A percentile compares a stretch with the other conserved stretches of the same genome.
These are phyloP conservation scores for Simalia tracyae DNA, from an alignment of 2,797 vertebrate species.

Conservation along the genomic window DNA sequence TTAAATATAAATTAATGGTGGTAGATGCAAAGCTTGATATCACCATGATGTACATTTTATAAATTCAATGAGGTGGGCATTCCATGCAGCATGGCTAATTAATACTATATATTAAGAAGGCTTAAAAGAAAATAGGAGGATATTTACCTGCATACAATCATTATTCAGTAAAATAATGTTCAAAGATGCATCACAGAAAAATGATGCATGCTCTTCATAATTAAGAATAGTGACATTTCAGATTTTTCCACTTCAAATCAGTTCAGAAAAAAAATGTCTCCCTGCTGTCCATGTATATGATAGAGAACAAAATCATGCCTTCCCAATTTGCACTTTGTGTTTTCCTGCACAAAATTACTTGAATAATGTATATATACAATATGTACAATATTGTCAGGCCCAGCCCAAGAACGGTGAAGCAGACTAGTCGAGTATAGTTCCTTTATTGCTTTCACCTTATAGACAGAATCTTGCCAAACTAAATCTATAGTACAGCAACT, in stretches of 20 bases:
- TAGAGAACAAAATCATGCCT: background rate
- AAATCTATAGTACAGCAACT: too few species aligned
- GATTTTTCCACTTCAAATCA: background rate
- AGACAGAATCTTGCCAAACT: too few species aligned
- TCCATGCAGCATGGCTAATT: slow-evolving; percentile 24
- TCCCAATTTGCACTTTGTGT: background rate
- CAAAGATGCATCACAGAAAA: background rate
- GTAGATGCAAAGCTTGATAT: background rate
- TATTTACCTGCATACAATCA: background rate
- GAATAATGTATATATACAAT: background rate
- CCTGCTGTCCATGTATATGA: background rate
- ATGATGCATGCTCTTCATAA: background rate
- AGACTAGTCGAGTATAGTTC: too few species aligned
- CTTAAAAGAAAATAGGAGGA: background rate
- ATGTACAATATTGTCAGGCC: background rate
- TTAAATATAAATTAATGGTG: background rate
- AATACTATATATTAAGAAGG: background rate
- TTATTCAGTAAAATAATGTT: background rate
- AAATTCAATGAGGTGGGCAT: background rate
- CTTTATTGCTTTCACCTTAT: too few species aligned
- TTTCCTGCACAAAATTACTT: background rate
- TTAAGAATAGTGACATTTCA: background rate
- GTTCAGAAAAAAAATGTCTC: background rate
- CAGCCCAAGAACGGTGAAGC: too few species aligned
- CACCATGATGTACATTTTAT: background rate